A percentile compares a stretch with the other conserved stretches of the same genome.
phyloP scores from a whole-genome alignment of 2,888 invertebrate genomes.

The Drosophila rubida region DNA sequence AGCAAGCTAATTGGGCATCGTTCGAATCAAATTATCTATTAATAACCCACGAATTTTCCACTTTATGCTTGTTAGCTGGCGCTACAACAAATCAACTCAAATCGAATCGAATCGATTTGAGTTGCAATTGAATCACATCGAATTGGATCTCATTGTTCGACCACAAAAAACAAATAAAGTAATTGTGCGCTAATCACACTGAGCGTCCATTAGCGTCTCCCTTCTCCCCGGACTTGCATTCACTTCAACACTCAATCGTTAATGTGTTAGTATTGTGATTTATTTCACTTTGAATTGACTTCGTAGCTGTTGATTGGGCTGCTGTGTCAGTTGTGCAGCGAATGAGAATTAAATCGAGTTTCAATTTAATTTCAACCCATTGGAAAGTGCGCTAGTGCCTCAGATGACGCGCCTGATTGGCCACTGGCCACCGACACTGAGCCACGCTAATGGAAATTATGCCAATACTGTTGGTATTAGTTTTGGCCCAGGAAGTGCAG shows the following conservation, averaged over 20 bases:
- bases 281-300: constrained; percentile 26
- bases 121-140: constrained; percentile 8
- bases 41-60: constrained; percentile 16
- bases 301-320: constrained; percentile 25
- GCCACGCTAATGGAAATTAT: constrained; percentile 44
- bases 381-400: constrained; percentile 22
- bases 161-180: constrained; percentile 65
- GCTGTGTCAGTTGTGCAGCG: constrained; percentile 19
- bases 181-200: constrained; percentile 74
- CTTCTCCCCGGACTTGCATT: background rate
- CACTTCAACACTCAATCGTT: constrained; percentile 21
- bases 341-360: constrained; percentile 49
- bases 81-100: constrained; percentile 26
- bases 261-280: constrained; percentile 11
- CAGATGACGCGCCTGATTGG: constrained; percentile 52
- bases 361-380: constrained; percentile 28
- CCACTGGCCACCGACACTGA: constrained; percentile 16
- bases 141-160: constrained; percentile 11
- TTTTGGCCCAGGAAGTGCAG: constrained; percentile 51
- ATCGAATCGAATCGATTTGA: constrained; percentile 11
- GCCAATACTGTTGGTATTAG: constrained; percentile 27
- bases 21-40: constrained; percentile 10
- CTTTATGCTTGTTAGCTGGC: constrained; percentile 34
- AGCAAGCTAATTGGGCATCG: constrained; percentile 6
- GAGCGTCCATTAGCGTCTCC: constrained; percentile 40